phyloP scores from a whole-genome alignment of 2,113 vertebrate species.

The Aegypius monachus region DNA sequence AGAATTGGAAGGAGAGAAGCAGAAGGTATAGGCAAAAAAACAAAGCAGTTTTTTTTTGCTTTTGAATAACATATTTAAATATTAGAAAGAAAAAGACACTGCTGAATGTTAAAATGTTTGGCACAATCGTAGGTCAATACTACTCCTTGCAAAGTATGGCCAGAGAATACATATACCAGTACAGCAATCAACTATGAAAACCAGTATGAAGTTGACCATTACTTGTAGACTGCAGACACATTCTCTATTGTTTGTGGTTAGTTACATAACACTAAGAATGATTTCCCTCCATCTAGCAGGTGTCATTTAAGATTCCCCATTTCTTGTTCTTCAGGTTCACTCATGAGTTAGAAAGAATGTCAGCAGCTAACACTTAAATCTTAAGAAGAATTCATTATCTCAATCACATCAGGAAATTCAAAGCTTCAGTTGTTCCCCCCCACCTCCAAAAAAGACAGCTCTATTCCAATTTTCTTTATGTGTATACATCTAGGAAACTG shows the following conservation, averaged over 20 bases:
- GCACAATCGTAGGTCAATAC: rapidly evolving
- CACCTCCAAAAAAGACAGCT: neutral
- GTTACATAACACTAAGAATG: neutral
- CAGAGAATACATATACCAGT: neutral
- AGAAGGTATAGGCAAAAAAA: neutral
- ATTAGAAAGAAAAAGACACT: neutral
- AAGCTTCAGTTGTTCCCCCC: neutral
- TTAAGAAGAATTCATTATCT: too few relatives aligned
- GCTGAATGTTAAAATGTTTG: neutral
- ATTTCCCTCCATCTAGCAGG: neutral
- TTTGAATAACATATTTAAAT: neutral
- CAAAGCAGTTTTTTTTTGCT: neutral
- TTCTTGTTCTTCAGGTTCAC: neutral
- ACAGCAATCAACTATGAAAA: neutral
- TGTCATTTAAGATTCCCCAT: neutral
- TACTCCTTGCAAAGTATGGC: neutral
- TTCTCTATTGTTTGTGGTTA: neutral
- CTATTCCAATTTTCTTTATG: neutral
- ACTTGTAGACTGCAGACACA: neutral
- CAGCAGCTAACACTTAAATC: too few relatives aligned
- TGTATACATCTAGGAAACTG: neutral
- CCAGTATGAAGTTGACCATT: neutral
- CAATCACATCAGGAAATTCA: neutral
- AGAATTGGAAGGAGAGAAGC: neutral
- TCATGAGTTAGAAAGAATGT: neutral